A percentile compares a stretch with the other conserved stretches of the same genome.
These are phyloP conservation scores for Phrynocephalus forsythii DNA, from an alignment of 2,797 vertebrate genomes.

Conservation along the genomic window DNA sequence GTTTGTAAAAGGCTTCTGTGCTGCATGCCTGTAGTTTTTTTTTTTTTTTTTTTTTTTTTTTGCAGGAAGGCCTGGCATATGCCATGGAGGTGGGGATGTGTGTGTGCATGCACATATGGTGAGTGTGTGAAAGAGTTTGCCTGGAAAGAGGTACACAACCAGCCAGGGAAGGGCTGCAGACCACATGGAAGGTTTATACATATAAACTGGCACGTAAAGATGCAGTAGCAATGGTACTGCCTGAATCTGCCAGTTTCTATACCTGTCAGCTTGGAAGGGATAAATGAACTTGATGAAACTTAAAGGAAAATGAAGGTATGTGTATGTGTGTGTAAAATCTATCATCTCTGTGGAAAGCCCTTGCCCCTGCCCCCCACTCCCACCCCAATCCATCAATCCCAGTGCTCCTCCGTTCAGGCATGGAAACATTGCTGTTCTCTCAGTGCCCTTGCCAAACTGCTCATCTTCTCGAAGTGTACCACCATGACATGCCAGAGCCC, in stretches of 20 bases:
- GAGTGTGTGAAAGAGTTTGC: slow-evolving; percentile 5
- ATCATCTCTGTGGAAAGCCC: slow-evolving; percentile 26
- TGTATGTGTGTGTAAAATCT: neutral
- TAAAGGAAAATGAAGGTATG: neutral
- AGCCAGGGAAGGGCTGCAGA: slow-evolving; percentile 34
- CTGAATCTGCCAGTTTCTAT: neutral
- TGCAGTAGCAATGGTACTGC: neutral
- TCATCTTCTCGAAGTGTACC: slow-evolving; percentile 20
- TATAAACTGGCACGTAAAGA: neutral
- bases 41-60: slow-evolving; percentile 42
- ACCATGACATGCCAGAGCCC: neutral
- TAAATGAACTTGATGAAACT: slow-evolving; percentile 22
- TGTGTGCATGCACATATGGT: slow-evolving; percentile 36
- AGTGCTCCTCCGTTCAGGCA: slow-evolving; percentile 8
- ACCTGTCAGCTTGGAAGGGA: slow-evolving; percentile 26
- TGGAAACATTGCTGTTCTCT: slow-evolving; percentile 4
- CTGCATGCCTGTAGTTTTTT: neutral
- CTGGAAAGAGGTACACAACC: neutral
- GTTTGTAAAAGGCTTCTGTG: slow-evolving; percentile 53
- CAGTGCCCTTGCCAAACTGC: slow-evolving; percentile 15
- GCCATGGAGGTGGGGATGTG: neutral
- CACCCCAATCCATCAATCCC: neutral
- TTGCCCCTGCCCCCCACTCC: too few species aligned
- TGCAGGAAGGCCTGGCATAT: slow-evolving; percentile 33
- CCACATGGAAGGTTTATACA: neutral